Conservation (phyloP, 2,113 vertebrate species). For the Albula goreensis region DNA sequence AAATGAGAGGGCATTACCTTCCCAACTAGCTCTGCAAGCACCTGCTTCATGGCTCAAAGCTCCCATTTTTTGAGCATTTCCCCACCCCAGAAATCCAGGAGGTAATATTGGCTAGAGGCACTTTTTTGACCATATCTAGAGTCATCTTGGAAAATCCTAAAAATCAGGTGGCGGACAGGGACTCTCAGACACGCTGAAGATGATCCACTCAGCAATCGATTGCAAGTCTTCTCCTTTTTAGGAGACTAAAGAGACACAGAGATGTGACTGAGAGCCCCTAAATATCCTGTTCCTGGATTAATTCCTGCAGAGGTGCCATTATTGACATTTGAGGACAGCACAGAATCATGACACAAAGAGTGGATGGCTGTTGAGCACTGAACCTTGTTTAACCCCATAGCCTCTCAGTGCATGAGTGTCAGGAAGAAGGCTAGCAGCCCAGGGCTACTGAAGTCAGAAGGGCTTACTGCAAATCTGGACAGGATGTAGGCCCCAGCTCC, state of each 20-base stretch:
- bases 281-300: background rate
- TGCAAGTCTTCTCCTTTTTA: background rate
- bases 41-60: too few species aligned
- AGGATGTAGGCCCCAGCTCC: constrained; percentile 73
- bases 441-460: background rate
- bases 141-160: background rate
- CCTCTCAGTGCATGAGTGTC: background rate
- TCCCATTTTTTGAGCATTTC: too few species aligned
- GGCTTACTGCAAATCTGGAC: constrained; percentile 69
- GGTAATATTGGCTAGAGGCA: too few species aligned
- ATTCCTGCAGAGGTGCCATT: background rate
- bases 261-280: background rate
- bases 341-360: background rate
- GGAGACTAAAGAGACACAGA: background rate
- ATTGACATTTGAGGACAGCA: background rate
- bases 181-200: background rate
- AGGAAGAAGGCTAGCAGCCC: background rate
- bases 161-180: background rate
- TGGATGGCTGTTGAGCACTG: background rate
- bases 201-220: background rate
- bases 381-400: background rate
- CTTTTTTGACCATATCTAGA: background rate
- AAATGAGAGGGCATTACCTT: too few species aligned
- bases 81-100: too few species aligned
- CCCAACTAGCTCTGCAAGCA: too few species aligned